Evolutionary conservation across 1,140 invertebrate species (phyloP), one percentile per base, ranked within the genome.

Genomic region (Gryllus bimaculatus): DNA sequence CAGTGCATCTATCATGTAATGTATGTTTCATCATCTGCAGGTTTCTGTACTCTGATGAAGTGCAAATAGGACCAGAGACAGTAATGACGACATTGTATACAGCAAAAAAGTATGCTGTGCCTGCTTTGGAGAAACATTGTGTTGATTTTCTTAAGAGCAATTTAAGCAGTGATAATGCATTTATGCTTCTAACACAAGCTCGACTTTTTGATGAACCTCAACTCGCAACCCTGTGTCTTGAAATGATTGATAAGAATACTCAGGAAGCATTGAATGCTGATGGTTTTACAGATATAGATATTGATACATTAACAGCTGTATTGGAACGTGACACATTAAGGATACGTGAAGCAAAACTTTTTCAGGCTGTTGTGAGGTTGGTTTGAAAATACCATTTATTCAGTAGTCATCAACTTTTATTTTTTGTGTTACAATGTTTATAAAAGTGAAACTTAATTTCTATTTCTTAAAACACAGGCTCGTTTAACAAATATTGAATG

Each of bases 31-130:
- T 39, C 26, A 39, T 39, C 5, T 5, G 5, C 26, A 39, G 91
- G 83, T 95, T 94, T 86, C 85, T 95, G 20, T 95, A 95, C 83
- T 93, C 93, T 0, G 94, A 96, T 87, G 93, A 95, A 85, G 92
- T 95, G n/a, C 89, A 92, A 81, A 94, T 95, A 83, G 93, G 92
- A 54, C 92, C 93, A 7, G 94, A 96, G 84, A 94, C 92, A 83
- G 94, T 96, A 4, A 95, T 96, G 93, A 93, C 93, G 1, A 94
- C 93, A 8, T 84, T 96, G 75, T 95, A 96, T 83, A 93, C 94
- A 8, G 94, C 94, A 8, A 96, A 96, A 83, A 96, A 96, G 83
- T 96, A 96, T 86, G 93, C 93, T 8, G 93, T 96, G 0, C 92
- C 93, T 13, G 91, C 93, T 12, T 85, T 96, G 79, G 94, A 96